Evolutionary conservation across 2,113 vertebrate genomes (phyloP), one percentile per base, ranked within the genome.

Genomic region (Macaca nemestrina): DNA sequence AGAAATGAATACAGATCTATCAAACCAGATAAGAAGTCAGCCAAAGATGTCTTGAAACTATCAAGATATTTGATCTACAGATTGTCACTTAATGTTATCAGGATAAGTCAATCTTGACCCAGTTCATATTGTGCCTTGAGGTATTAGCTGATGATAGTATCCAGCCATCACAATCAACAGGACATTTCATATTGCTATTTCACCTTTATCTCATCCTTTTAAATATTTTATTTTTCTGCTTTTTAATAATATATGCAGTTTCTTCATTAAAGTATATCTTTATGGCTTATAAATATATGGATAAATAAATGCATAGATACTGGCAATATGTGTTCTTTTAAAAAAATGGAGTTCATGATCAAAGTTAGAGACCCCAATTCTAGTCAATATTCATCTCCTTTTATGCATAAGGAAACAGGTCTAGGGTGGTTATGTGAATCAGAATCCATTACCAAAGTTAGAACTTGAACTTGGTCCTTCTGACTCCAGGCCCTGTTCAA

Each of bases 201-300:
- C 40, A 30, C 68, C 32, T 88, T 92, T 89, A 85, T 67, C 40
- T 80, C 72, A 81, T 27, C 23, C 14, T 90, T 82, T 79, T 64
- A 96, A 87, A 40, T 82, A 92, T 90, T 87, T 97, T 50, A 64
- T 52, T 95, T 87, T 85, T 85, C 75, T 96, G 32, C 23, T 32
- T 86, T 93, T 88, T 75, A 92, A 87, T 88, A 85, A n/a, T 89
- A 78, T 25, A 43, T 68, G 3, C 18, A 73, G 13, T 57, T 95
- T 93, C 48, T 96, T 96, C 25, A 83, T 80, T 83, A 67, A 92
- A 88, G 12, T 25, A 57, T 11, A 55, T 72, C 40, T 73, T 76
- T 85, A 23, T 85, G 68, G 4, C n/a, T 93, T 88, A 50, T 67
- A 91, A 80, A 85, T 93, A 64, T 94, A 61, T 86, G 35, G 27